These are phyloP conservation scores for Phenganax marumi DNA, from an alignment of 92 coral and sea anemone species.

Conservation along the genomic window DNA sequence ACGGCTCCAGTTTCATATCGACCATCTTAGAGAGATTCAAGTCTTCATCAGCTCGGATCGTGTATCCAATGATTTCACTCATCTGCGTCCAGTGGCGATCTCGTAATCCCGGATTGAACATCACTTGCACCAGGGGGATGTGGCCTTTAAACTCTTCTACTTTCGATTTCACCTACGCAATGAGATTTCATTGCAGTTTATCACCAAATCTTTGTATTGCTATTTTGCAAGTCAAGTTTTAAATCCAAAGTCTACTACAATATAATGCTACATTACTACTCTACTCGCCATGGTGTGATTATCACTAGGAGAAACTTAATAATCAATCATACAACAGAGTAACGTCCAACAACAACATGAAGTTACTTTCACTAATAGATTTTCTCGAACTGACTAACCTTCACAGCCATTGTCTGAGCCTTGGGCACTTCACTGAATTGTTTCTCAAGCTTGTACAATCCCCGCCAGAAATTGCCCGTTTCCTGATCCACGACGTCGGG, in stretches of 20 bases:
- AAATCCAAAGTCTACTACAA: too few species aligned
- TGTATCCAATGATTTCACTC: constrained; percentile 94
- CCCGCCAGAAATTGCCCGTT: constrained; percentile 97
- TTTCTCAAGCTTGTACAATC: constrained; percentile 93
- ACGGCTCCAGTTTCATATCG: constrained; percentile 99
- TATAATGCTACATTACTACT: neutral
- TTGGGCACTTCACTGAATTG: constrained; percentile 78
- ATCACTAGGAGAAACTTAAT: neutral
- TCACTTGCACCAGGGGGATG: constrained; percentile 90
- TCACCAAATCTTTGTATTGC: too few species aligned
- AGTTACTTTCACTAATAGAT: neutral
- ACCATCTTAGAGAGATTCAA: constrained; percentile 97
- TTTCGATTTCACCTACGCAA: constrained; percentile 81
- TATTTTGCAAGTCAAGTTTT: too few species aligned
- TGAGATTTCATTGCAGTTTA: neutral
- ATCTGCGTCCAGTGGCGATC: constrained; percentile 96
- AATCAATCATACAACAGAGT: neutral
- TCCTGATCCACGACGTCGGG: constrained; percentile 95
- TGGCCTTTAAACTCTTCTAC: constrained; percentile 98
- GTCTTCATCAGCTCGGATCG: constrained; percentile 89
- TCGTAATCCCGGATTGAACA: constrained; percentile 98
- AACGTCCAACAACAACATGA: neutral
- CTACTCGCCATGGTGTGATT: neutral
- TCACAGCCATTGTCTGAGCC: constrained; percentile 82
- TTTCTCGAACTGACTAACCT: constrained; percentile 54